Percentiles rank a stretch among this genome's conserved stretches.
phyloP scores from a whole-genome alignment of 2,888 invertebrate species.

The Machimus rusticus region DNA sequence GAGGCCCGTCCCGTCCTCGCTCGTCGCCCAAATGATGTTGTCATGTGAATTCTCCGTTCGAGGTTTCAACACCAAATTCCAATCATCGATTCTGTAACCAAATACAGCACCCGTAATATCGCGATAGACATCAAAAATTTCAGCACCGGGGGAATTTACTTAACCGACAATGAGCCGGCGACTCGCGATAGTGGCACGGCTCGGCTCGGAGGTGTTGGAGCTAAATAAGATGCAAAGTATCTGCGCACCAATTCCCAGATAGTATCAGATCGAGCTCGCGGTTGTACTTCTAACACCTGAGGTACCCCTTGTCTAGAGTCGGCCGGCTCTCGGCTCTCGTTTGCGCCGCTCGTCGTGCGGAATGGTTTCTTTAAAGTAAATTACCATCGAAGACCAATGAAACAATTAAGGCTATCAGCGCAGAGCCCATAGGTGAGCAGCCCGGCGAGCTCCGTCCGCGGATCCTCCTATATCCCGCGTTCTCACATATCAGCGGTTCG shows the following conservation, averaged over 20 bases:
- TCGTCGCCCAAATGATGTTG: conserved; percentile 32
- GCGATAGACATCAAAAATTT: conserved; percentile 40
- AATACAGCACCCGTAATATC: conserved; percentile 41
- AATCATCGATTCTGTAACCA: conserved; percentile 41
- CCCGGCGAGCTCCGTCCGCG: neutral
- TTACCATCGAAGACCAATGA: conserved; percentile 42
- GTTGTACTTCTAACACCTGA: conserved; percentile 42
- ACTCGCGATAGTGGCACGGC: conserved; percentile 14
- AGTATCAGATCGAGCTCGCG: conserved; percentile 20
- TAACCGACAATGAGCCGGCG: conserved; percentile 31
- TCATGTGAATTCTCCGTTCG: conserved; percentile 29
- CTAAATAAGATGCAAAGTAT: conserved; percentile 43
- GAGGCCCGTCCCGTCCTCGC: neutral
- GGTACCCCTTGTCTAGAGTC: conserved; percentile 25
- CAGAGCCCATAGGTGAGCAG: conserved; percentile 29
- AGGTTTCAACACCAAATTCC: conserved; percentile 39
- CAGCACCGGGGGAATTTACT: conserved; percentile 39
- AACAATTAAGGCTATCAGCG: conserved; percentile 42
- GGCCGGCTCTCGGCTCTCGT: conserved; percentile 17
- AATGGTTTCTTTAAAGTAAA: conserved; percentile 41
- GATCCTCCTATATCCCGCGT: conserved; percentile 10
- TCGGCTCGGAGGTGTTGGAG: conserved; percentile 32
- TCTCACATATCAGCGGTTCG: conserved; percentile 36
- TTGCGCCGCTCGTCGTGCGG: conserved; percentile 27
- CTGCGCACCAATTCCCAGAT: conserved; percentile 42